Base-by-base conservation (phyloP, 2,888 invertebrate genomes). In the Candidula unifasciata region DNA sequence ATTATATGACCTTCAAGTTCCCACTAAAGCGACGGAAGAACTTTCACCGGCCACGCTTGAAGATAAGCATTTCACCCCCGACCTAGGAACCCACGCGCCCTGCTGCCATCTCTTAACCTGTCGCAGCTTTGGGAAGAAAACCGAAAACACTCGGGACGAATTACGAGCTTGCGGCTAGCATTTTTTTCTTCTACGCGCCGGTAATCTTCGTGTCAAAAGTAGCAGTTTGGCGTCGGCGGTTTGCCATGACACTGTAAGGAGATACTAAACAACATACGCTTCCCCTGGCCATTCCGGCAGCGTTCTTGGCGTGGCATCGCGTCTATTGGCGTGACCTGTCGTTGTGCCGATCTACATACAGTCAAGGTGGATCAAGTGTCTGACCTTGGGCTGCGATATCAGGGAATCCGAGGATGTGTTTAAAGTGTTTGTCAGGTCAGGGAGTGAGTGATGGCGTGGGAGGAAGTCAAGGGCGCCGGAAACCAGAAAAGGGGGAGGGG, bases 161-260 rank as follows among this genome's bases (percentile, higher is more conserved):
- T 74, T 74, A 74, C 30, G 30, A 74, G 30, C 30, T 74, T 33
- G 54, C 30, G 16, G 2, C 10, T 52, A 24, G 54, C 18, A 57
- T 54, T 74, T 73, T 44, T 74, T 54, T 33, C n/a, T n/a, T n/a
- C n/a, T n/a, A n/a, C n/a, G 3, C 54, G 27, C 16, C 2, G 74
- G 54, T 74, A 74, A 74, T 74, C 74, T 74, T n/a, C 74, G 74
- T 74, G 74, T 74, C 74, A 54, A 30, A 33, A 74, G 74, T 74
- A 74, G 74, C 54, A 21, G 13, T 16, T 27, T 27, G 73, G 74
- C 74, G 52, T 74, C 27, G 54, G 54, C 54, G 30, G 24, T 18
- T n/a, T 30, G 74, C 74, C 54, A 30, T 74, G 74, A 74, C 74
- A 74, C 74, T 21, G 54, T 74, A 74, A 74, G 74, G 54, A 30